phyloP scores from a whole-genome alignment of 2,797 vertebrate genomes.

The Semotilus atromaculatus region DNA sequence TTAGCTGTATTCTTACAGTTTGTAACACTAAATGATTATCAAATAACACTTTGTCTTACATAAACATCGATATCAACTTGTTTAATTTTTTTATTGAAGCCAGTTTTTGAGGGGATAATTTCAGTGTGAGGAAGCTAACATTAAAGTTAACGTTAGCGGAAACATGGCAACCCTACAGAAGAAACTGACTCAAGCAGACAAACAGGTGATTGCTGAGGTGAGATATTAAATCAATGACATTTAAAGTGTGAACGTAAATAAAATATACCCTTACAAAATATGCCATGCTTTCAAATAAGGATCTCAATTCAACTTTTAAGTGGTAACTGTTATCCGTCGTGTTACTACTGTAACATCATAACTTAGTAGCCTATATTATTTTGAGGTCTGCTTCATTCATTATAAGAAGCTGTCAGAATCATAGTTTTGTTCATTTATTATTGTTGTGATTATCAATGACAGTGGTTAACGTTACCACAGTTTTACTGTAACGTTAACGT shows the following conservation, averaged over 20 bases:
- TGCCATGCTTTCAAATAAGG: neutral
- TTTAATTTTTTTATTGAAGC: neutral
- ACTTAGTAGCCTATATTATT: too few species aligned
- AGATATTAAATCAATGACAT: constrained; percentile 31
- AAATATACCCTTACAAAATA: neutral
- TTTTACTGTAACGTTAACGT: neutral
- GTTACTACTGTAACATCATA: neutral
- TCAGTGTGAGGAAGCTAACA: neutral
- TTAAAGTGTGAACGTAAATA: neutral
- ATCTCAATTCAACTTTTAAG: neutral
- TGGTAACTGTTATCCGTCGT: neutral
- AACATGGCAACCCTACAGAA: constrained; percentile 68
- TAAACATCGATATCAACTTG: neutral
- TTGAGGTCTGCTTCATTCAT: neutral
- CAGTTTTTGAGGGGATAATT: neutral
- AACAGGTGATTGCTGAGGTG: constrained; percentile 71
- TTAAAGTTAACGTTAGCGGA: neutral
- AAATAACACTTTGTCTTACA: neutral
- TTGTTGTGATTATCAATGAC: too few species aligned
- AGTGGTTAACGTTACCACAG: neutral
- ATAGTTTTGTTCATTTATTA: neutral
- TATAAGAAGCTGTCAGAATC: neutral
- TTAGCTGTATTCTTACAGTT: neutral
- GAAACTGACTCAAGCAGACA: constrained; percentile 57
- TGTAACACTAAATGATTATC: neutral